Conservation (phyloP, 2,888 invertebrate species). For the Apomyelois bistriatella region DNA sequence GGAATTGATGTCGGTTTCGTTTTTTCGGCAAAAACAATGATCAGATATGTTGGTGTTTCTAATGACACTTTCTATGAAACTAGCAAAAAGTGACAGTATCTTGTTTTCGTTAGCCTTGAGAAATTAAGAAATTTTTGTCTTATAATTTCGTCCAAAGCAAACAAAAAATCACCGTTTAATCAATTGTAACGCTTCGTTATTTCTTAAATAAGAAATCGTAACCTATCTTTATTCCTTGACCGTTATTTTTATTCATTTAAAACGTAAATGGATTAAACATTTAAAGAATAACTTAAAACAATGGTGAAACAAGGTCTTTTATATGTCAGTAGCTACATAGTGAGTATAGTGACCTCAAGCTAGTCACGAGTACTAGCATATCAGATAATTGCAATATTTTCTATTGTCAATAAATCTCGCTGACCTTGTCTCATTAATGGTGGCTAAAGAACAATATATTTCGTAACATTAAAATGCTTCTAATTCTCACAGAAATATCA, state of each 20-base stretch:
- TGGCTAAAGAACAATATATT: conserved; percentile 12
- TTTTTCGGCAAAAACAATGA: no score
- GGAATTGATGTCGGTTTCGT: no score
- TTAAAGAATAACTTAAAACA: conserved; percentile 31
- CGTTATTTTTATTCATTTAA: not conserved
- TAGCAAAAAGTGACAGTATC: no score
- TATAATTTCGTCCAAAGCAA: not conserved
- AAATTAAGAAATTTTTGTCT: not conserved
- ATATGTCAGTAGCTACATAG: conserved; percentile 61
- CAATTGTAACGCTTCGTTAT: not conserved
- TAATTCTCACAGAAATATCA: conserved; percentile 4
- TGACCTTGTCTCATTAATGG: conserved; percentile 49
- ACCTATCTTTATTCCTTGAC: not conserved
- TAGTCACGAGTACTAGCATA: conserved; percentile 63
- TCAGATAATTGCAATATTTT: conserved; percentile 65
- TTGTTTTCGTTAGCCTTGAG: not conserved
- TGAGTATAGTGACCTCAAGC: conserved; percentile 57
- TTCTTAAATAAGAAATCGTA: not conserved
- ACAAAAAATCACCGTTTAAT: not conserved
- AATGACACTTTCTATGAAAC: no score
- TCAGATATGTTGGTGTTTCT: no score
- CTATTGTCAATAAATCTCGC: conserved; percentile 55
- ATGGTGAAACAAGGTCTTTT: conserved; percentile 54
- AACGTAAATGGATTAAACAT: not conserved
- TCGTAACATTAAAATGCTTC: conserved; percentile 8